phyloP scores from a whole-genome alignment of 35 echinoderm and acorn worm species.

The Patiria miniata region DNA sequence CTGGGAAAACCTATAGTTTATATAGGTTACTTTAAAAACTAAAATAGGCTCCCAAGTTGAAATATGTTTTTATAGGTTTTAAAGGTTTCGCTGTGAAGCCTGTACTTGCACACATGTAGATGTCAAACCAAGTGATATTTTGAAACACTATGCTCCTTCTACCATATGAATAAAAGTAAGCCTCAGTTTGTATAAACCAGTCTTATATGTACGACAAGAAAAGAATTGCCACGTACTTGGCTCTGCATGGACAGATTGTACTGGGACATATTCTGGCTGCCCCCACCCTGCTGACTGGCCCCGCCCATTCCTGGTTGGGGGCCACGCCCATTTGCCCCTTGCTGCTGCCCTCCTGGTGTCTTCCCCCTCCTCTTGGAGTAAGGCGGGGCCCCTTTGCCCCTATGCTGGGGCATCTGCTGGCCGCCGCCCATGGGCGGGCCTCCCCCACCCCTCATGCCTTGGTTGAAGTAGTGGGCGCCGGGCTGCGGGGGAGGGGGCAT shows the following conservation, averaged over 20 bases:
- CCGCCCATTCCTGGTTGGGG: constrained; percentile 34
- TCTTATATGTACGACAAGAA: too few species aligned
- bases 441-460: background rate
- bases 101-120: too few species aligned
- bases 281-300: background rate
- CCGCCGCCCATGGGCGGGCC: constrained; percentile 7
- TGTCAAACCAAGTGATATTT: too few species aligned
- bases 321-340: background rate
- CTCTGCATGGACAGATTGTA: constrained; percentile 90
- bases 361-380: background rate
- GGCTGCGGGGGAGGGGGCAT: constrained; percentile 90
- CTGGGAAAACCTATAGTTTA: too few species aligned
- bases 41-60: too few species aligned
- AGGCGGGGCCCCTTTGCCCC: constrained; percentile 45
- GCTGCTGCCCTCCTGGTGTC: background rate
- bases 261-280: constrained; percentile 76
- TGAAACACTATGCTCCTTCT: too few species aligned
- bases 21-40: too few species aligned
- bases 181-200: too few species aligned
- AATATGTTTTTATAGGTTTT: too few species aligned
- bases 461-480: constrained; percentile 82
- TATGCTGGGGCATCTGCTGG: background rate
- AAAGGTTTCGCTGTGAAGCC: too few species aligned
- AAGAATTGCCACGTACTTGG: constrained; percentile 54
- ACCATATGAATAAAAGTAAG: too few species aligned